These are phyloP conservation scores for Natator depressus DNA, from an alignment of 2,113 vertebrate genomes.

Conservation along the genomic window DNA sequence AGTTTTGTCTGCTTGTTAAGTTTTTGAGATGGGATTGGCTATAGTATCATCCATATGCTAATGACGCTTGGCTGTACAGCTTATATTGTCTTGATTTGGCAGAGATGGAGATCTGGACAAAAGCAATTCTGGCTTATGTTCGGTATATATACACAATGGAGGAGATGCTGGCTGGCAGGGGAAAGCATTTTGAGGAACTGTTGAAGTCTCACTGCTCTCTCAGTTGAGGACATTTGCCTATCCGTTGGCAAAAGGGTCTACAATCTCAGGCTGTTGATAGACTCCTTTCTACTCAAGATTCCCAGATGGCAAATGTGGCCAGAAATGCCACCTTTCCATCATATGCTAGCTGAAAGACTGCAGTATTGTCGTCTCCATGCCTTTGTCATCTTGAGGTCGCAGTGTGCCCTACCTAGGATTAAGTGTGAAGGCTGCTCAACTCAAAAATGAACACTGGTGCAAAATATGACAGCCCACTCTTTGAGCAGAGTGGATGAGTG, in stretches of 20 bases:
- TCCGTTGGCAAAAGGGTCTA: neutral
- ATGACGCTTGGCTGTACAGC: neutral
- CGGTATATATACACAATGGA: neutral
- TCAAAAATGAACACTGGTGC: neutral
- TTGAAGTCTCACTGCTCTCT: neutral
- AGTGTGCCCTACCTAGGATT: neutral
- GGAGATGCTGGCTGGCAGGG: neutral
- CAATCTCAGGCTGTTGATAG: neutral
- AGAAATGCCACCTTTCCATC: neutral
- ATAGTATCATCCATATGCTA: neutral
- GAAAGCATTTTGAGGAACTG: neutral
- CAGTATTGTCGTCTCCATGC: neutral
- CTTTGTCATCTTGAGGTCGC: rapidly evolving
- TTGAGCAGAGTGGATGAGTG: neutral
- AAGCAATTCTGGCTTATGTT: rapidly evolving
- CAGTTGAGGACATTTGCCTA: neutral
- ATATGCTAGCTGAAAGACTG: neutral
- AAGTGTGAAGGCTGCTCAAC: neutral
- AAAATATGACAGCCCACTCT: neutral
- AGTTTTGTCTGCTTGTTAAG: neutral
- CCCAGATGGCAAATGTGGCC: neutral
- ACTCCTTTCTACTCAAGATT: neutral
- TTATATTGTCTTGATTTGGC: neutral
- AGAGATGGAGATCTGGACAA: neutral
- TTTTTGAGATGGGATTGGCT: neutral